phyloP scores from a whole-genome alignment of 2,888 invertebrate genomes.

The Agriopis aurantiaria region DNA sequence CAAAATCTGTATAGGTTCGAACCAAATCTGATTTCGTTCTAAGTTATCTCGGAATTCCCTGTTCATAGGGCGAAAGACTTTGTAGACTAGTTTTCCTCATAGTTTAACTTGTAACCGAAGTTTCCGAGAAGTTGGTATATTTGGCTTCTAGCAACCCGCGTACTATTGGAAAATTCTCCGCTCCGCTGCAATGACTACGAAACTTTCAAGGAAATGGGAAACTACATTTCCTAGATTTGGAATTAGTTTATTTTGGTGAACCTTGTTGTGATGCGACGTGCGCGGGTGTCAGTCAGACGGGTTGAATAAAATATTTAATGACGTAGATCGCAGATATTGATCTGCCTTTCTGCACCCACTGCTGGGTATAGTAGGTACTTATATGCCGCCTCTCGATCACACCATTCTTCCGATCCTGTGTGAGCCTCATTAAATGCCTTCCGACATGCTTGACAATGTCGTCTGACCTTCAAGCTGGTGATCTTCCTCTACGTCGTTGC shows the following conservation, averaged over 20 bases:
- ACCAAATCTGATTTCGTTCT: conserved; percentile 22
- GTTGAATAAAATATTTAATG: conserved; percentile 1
- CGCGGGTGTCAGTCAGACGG: not conserved
- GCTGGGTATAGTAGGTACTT: too few species aligned
- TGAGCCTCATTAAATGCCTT: too few species aligned
- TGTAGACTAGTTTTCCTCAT: conserved; percentile 32
- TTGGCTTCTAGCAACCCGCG: conserved; percentile 36
- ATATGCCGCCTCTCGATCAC: too few species aligned
- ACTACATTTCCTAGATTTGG: conserved; percentile 23
- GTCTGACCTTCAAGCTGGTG: too few species aligned
- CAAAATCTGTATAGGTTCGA: not conserved
- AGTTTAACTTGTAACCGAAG: conserved; percentile 38
- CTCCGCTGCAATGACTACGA: conserved; percentile 25
- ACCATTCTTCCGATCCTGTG: too few species aligned
- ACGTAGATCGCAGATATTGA: not conserved
- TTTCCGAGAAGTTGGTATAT: conserved; percentile 38
- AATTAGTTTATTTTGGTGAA: conserved; percentile 27
- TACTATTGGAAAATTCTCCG: conserved; percentile 42
- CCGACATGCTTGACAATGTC: too few species aligned
- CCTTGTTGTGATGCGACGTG: not conserved
- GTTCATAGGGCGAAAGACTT: conserved; percentile 24
- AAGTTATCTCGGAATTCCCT: conserved; percentile 28
- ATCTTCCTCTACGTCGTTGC: too few species aligned
- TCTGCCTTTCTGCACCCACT: too few species aligned
- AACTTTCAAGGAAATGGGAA: conserved; percentile 21